Conservation (phyloP, 2,888 invertebrate species). For the Bimastos eiseni region DNA sequence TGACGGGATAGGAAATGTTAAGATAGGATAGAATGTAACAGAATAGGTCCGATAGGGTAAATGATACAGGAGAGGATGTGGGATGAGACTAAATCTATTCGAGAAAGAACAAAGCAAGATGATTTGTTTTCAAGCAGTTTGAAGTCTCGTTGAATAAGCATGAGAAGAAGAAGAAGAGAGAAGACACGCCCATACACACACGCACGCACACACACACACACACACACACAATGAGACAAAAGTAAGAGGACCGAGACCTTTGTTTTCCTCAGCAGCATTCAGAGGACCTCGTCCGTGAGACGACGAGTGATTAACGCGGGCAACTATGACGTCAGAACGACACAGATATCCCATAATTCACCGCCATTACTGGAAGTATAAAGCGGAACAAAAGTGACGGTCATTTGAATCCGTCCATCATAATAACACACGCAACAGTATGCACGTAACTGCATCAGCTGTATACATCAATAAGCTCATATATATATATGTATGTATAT, state of each 20-base stretch:
- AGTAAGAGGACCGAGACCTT: background rate
- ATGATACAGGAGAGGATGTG: no score
- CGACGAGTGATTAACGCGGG: background rate
- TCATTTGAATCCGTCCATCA: constrained; percentile 13
- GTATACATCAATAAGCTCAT: no score
- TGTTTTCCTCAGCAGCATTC: background rate
- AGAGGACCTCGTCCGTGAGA: background rate
- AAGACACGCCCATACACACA: no score
- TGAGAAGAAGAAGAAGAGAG: background rate
- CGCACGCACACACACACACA: background rate
- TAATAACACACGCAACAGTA: constrained; percentile 7
- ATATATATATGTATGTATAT: no score
- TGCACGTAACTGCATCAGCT: no score
- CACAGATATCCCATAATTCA: background rate
- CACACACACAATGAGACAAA: background rate
- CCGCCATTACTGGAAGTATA: background rate
- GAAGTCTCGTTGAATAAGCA: background rate
- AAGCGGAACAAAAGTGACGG: constrained; percentile 6
- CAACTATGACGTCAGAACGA: background rate
- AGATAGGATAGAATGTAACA: no score
- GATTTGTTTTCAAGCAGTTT: background rate
- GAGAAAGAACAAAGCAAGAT: no score
- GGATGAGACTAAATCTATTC: no score
- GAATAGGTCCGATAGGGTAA: no score
- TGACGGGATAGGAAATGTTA: no score